Percentiles rank a stretch among this genome's conserved stretches.
phyloP scores from a whole-genome alignment of 1,140 invertebrate species.

The Drosophila melanica region DNA sequence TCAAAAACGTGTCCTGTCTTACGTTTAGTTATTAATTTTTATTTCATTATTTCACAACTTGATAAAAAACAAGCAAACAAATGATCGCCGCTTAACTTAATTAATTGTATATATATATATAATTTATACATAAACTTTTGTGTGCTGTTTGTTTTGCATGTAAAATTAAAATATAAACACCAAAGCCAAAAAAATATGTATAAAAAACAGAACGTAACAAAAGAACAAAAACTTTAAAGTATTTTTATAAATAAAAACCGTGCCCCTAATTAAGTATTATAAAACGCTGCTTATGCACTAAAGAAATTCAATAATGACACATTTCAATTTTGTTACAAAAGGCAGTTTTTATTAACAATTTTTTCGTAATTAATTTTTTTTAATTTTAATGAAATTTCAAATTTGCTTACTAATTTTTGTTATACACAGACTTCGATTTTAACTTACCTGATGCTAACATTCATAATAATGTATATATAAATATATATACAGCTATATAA shows the following conservation, averaged over 20 bases:
- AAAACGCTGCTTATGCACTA: slow-evolving; percentile 57
- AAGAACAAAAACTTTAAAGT: slow-evolving; percentile 18
- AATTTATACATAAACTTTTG: slow-evolving; percentile 24
- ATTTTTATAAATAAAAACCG: slow-evolving; percentile 33
- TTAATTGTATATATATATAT: slow-evolving; percentile 17
- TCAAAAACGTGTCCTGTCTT: slow-evolving; percentile 56
- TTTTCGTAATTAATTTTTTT: slow-evolving; percentile 6
- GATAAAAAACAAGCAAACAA: slow-evolving; percentile 73
- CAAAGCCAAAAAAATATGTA: slow-evolving; percentile 56
- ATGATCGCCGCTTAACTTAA: slow-evolving; percentile 47
- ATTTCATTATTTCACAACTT: slow-evolving; percentile 24
- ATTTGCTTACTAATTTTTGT: slow-evolving; percentile 11
- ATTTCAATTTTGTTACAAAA: slow-evolving; percentile 78
- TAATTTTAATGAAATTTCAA: slow-evolving; percentile 4
- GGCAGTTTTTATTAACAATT: slow-evolving; percentile 70
- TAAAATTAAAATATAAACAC: slow-evolving; percentile 61
- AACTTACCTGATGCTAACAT: slow-evolving; percentile 55
- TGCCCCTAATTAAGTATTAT: slow-evolving; percentile 50
- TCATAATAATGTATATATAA: slow-evolving; percentile 15
- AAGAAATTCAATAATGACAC: slow-evolving; percentile 75
- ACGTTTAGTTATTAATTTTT: slow-evolving; percentile 11
- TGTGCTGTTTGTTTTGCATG: slow-evolving; percentile 43
- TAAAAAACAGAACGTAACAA: slow-evolving; percentile 27
- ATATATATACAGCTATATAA: slow-evolving; percentile 7
- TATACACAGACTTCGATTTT: slow-evolving; percentile 8